Conservation (phyloP, 37 sponge, comb jelly and placozoan genomes). For the Beroe ovata region DNA sequence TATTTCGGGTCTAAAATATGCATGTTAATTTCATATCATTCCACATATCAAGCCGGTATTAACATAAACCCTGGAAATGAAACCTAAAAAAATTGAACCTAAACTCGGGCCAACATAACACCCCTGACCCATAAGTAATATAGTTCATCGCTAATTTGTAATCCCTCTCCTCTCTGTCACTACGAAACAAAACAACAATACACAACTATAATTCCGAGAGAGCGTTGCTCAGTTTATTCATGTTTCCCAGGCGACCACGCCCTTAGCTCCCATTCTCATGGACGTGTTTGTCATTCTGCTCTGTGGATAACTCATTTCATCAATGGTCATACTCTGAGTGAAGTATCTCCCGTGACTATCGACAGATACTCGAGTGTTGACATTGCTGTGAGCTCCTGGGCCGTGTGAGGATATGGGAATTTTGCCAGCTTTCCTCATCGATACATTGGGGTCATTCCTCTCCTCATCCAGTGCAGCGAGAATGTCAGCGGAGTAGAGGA, state of each 20-base stretch:
- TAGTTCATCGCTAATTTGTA: too few species aligned
- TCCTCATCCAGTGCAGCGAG: not conserved
- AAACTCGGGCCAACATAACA: too few species aligned
- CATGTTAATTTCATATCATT: too few species aligned
- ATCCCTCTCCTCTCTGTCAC: too few species aligned
- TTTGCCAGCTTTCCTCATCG: slow-evolving; percentile 16
- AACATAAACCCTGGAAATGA: too few species aligned
- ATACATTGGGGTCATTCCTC: not conserved
- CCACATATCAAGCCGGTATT: too few species aligned
- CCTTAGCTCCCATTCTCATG: not conserved
- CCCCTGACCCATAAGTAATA: too few species aligned
- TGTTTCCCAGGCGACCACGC: not conserved
- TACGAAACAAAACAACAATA: too few species aligned
- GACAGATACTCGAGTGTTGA: not conserved
- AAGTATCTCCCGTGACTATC: not conserved
- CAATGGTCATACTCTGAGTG: not conserved
- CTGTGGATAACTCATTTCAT: not conserved
- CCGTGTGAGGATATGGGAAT: not conserved
- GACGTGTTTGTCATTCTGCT: not conserved
- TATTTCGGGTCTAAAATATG: too few species aligned
- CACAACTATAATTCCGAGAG: too few species aligned
- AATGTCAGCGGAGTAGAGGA: not conserved
- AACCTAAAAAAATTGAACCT: too few species aligned
- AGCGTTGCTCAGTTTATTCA: too few species aligned
- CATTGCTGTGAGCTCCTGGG: not conserved